These are phyloP conservation scores for Xenentodon cancila DNA, from an alignment of 2,797 vertebrate species.

Conservation along the genomic window DNA sequence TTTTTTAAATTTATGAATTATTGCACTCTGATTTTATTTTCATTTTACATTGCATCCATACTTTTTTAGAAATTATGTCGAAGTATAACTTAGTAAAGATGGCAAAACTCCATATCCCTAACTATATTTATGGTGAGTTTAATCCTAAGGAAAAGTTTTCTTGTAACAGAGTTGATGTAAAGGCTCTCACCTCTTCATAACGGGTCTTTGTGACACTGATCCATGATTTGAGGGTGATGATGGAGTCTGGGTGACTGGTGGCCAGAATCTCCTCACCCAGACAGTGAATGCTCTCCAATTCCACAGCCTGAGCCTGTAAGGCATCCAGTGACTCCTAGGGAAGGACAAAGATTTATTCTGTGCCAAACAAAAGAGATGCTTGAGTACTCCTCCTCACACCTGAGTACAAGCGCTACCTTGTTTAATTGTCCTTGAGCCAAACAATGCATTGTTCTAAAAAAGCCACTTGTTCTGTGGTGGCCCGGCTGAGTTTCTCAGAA, in stretches of 20 bases:
- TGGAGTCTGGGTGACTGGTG: slow-evolving; percentile 86
- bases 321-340: slow-evolving; percentile 81
- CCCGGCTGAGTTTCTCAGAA: slow-evolving; percentile 17
- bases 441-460: slow-evolving; percentile 34
- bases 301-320: slow-evolving; percentile 80
- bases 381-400: neutral
- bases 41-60: too few relatives aligned
- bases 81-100: too few relatives aligned
- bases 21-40: too few relatives aligned
- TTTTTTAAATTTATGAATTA: too few relatives aligned
- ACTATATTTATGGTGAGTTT: too few relatives aligned
- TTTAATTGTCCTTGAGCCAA: slow-evolving; percentile 22
- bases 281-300: slow-evolving; percentile 83
- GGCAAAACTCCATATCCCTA: too few relatives aligned
- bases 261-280: slow-evolving; percentile 88
- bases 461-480: slow-evolving; percentile 18
- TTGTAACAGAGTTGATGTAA: neutral
- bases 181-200: slow-evolving; percentile 85
- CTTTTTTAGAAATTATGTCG: too few relatives aligned
- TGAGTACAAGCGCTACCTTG: slow-evolving; percentile 6
- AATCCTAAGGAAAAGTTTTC: neutral
- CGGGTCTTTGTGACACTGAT: slow-evolving; percentile 87
- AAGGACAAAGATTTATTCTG: neutral
- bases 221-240: slow-evolving; percentile 90
- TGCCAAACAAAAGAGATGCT: neutral